Conservation (phyloP, 2,888 invertebrate species). For the Xiphydria camelus region DNA sequence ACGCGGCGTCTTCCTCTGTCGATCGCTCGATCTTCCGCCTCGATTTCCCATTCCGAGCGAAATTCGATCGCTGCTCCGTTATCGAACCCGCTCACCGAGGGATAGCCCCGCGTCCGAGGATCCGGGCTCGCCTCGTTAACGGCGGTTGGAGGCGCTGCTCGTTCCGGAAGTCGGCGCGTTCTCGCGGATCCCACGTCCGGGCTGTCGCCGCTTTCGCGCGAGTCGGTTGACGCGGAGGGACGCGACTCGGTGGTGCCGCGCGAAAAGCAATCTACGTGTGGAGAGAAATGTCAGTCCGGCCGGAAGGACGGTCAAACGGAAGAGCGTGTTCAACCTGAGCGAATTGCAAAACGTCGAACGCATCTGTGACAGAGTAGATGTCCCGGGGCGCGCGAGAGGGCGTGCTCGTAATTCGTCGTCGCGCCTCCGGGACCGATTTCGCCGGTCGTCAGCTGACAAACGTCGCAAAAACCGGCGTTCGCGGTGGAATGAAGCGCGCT, state of each 20-base stretch:
- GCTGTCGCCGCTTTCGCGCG: slow-evolving; percentile 27
- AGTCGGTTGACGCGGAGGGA: slow-evolving; percentile 28
- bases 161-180: not conserved
- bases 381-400: slow-evolving; percentile 32
- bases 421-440: slow-evolving; percentile 21
- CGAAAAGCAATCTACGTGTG: slow-evolving; percentile 35
- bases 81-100: too few species aligned
- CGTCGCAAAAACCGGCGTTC: slow-evolving; percentile 28
- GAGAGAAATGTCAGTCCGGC: too few species aligned
- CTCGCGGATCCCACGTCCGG: too few species aligned
- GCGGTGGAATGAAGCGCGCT: slow-evolving; percentile 2
- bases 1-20: not conserved
- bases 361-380: slow-evolving; percentile 46
- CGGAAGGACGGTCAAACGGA: too few species aligned
- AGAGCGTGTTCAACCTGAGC: too few species aligned
- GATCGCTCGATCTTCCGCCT: slow-evolving; percentile 29
- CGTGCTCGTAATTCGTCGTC: slow-evolving; percentile 26
- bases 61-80: too few species aligned
- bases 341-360: slow-evolving; percentile 35
- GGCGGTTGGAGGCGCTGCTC: slow-evolving; percentile 14
- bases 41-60: slow-evolving; percentile 36
- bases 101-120: too few species aligned
- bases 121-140: too few species aligned
- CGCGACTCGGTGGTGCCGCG: slow-evolving; percentile 33
- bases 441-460: slow-evolving; percentile 39